Percentiles rank a stretch among this genome's conserved stretches.
These are phyloP conservation scores for Meloidogyne floridensis DNA, from an alignment of 1,140 invertebrate species.

Conservation along the genomic window DNA sequence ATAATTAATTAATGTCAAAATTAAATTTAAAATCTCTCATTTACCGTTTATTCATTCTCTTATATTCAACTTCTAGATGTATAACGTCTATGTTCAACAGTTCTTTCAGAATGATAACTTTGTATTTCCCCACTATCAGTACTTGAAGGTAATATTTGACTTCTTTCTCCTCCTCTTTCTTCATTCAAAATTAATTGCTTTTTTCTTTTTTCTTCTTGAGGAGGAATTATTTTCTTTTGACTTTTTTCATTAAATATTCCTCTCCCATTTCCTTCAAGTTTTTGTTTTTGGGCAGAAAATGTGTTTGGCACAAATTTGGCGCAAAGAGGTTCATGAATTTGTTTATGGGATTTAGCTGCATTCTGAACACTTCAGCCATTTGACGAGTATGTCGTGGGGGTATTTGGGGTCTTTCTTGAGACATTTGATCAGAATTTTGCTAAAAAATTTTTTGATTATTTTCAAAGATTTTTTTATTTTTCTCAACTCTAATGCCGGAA, in stretches of 20 bases:
- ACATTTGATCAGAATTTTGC: not conserved
- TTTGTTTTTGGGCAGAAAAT: slow-evolving; percentile 4
- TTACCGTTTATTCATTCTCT: not conserved
- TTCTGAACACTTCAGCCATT: slow-evolving; percentile 43
- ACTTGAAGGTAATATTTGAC: no score
- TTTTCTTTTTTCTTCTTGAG: not conserved
- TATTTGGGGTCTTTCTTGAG: slow-evolving; percentile 31
- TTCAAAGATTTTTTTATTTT: not conserved
- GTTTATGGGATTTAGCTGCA: slow-evolving; percentile 35
- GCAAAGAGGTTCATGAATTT: slow-evolving; percentile 34
- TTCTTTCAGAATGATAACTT: slow-evolving; percentile 26
- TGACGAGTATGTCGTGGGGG: slow-evolving; percentile 47
- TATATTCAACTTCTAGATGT: not conserved
- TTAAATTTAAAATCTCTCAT: not conserved
- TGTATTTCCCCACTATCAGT: slow-evolving; percentile 16
- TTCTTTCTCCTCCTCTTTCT: no score
- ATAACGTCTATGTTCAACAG: slow-evolving; percentile 25
- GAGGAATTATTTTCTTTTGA: not conserved
- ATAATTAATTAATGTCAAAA: slow-evolving; percentile 1
- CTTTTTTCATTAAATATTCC: not conserved
- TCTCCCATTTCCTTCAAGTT: not conserved
- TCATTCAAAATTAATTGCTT: not conserved
- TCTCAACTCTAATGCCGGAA: slow-evolving; percentile 54
- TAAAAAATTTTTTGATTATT: not conserved
- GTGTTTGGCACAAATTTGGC: slow-evolving; percentile 25